Evolutionary conservation across 1,140 invertebrate genomes (phyloP), one percentile per base, ranked within the genome.

Genomic region (Habropoda laboriosa): DNA sequence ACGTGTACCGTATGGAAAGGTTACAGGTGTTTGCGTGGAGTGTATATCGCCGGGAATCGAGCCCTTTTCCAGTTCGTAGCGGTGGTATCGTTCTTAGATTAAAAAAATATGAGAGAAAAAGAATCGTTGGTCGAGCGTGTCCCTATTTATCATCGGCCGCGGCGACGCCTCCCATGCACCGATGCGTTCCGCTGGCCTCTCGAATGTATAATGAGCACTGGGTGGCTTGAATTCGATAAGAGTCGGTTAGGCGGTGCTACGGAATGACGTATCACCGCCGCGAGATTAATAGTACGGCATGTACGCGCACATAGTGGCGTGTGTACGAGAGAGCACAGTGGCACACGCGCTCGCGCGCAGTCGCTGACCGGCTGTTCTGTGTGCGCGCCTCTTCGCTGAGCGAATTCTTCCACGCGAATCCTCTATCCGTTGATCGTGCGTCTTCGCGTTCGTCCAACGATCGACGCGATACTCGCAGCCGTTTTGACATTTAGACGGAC

Each of bases 221-320:
- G 68, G 78, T 80, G 79, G 74, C 70, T 76, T 78, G 80, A 75
- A 82, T 77, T 85, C 78, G 77, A 87, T 84, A 87, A 80, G 81
- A 81, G 74, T 68, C 63, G 75, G 67, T 67, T 79, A 35, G 63
- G 57, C 58, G 57, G 79, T 80, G 72, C 79, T 76, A 61, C 72
- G 73, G 67, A 47, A 67, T 72, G 76, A 82, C 80, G 80, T 82
- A 82, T 82, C 76, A 24, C 80, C 67, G 67, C n/a, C 38, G 71
- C 58, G 63, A 81, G 82, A 75, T 81, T 86, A 86, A 86, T 79
- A 82, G 82, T 55, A 40, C n/a, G 75, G 1, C 55, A 24, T 16
- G 64, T 30, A 40, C 73, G 70, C 75, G 63, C 76, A 61, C 68
- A 68, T 77, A 80, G 58, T 30, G 61, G 72, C 51, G 61, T n/a